Conservation (phyloP, 2,888 invertebrate species). For the Cryptus armator region DNA sequence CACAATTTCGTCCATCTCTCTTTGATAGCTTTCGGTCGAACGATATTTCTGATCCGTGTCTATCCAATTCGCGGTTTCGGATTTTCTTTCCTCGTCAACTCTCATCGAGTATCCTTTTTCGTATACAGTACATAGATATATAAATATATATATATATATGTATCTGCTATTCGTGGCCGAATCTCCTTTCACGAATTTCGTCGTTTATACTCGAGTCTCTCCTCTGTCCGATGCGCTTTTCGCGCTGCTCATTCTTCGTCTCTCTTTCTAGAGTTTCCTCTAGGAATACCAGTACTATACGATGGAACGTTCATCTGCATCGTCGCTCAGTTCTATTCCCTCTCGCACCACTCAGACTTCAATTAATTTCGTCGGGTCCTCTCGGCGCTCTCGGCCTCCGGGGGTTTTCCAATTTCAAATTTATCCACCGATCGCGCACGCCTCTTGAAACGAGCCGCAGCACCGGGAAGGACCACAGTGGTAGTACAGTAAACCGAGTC, state of each 20-base stretch:
- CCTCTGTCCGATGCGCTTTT: slow-evolving; percentile 24
- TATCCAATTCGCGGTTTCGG: slow-evolving; percentile 12
- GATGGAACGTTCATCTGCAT: slow-evolving; percentile 37
- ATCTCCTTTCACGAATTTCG: slow-evolving; percentile 6
- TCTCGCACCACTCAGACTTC: slow-evolving; percentile 79
- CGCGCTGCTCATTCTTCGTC: slow-evolving; percentile 20
- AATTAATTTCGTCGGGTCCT: slow-evolving; percentile 79
- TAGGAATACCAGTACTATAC: background rate
- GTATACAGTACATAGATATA: background rate
- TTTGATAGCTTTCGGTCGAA: slow-evolving; percentile 8
- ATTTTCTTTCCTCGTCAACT: slow-evolving; percentile 31
- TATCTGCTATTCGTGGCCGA: background rate
- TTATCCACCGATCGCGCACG: slow-evolving; percentile 67
- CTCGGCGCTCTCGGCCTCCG: slow-evolving; percentile 56
- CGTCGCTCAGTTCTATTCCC: slow-evolving; percentile 58
- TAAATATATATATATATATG: background rate
- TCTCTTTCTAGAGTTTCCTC: slow-evolving; percentile 8
- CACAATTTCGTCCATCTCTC: slow-evolving; percentile 16
- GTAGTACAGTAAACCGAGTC: background rate
- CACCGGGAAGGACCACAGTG: background rate
- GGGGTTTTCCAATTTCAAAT: slow-evolving; percentile 79
- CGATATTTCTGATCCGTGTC: slow-evolving; percentile 26
- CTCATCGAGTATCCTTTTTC: slow-evolving; percentile 9
- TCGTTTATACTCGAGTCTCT: slow-evolving; percentile 22
- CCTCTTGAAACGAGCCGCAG: slow-evolving; percentile 59